Percentiles rank a stretch among this genome's conserved stretches.
phyloP scores from a whole-genome alignment of 2,797 vertebrate species.

The Macropodus opercularis region DNA sequence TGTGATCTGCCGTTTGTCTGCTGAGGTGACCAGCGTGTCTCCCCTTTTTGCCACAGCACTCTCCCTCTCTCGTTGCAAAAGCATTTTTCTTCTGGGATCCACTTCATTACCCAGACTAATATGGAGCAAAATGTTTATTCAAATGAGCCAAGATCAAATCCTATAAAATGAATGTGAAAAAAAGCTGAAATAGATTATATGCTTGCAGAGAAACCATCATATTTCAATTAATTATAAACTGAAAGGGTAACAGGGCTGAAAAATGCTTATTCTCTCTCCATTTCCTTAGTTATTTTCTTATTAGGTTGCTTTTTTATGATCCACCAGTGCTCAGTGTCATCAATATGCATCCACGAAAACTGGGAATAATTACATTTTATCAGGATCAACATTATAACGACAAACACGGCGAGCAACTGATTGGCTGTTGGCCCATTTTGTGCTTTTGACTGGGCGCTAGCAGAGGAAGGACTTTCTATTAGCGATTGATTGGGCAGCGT shows the following conservation, averaged over 20 bases:
- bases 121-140: constrained; percentile 80
- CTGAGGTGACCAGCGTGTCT: constrained; percentile 72
- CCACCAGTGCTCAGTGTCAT: constrained; percentile 46
- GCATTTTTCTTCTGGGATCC: constrained; percentile 72
- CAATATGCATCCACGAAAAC: constrained; percentile 62
- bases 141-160: constrained; percentile 77
- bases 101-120: constrained; percentile 82
- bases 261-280: constrained; percentile 36
- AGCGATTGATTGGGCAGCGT: constrained; percentile 73
- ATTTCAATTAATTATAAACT: constrained; percentile 76
- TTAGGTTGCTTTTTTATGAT: constrained; percentile 54
- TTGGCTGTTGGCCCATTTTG: constrained; percentile 59
- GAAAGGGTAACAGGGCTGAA: constrained; percentile 41
- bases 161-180: constrained; percentile 62
- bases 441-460: constrained; percentile 56
- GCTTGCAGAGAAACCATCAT: constrained; percentile 51
- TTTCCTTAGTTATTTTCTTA: constrained; percentile 61
- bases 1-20: constrained; percentile 66
- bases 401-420: constrained; percentile 65
- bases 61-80: constrained; percentile 71
- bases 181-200: constrained; percentile 75
- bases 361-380: constrained; percentile 70
- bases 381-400: constrained; percentile 61
- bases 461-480: constrained; percentile 60
- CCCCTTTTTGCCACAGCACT: constrained; percentile 50